A percentile compares a stretch with the other conserved stretches of the same genome.
Evolutionary conservation across 30 jellyfish, hydroid and myxozoan species (phyloP).

Genomic region (Hydra vulgaris): DNA sequence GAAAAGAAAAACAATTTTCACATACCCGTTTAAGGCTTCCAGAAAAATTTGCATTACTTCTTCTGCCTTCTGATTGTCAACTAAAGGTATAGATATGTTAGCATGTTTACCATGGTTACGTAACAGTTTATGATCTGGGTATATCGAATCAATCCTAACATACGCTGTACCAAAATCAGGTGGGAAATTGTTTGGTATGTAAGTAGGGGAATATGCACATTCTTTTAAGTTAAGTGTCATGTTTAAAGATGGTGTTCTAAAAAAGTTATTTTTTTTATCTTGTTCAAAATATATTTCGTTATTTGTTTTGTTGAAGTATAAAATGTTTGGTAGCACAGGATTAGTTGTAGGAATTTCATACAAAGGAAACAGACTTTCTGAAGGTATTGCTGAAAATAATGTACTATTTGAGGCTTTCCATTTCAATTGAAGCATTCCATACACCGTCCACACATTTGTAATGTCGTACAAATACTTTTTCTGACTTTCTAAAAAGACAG

Average conservation of each 20-base stretch:
- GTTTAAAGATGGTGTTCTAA: background rate
- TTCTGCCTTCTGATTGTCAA: slow-evolving; percentile 12
- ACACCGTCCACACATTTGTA: background rate
- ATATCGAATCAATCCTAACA: slow-evolving; percentile 37
- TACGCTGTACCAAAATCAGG: slow-evolving; percentile 33
- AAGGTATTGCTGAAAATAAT: slow-evolving; percentile 1
- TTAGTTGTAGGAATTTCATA: background rate
- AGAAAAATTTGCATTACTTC: slow-evolving; percentile 2
- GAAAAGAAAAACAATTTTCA: background rate
- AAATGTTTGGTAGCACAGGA: slow-evolving; percentile 26
- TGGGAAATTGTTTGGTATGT: slow-evolving; percentile 12
- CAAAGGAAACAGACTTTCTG: slow-evolving; percentile 17
- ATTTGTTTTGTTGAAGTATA: slow-evolving; percentile 1
- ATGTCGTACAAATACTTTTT: slow-evolving; percentile 20
- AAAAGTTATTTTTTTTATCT: background rate
- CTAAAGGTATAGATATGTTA: background rate
- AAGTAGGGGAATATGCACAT: slow-evolving; percentile 45
- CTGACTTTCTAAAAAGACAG: background rate
- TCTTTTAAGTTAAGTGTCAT: slow-evolving; percentile 4
- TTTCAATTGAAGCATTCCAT: slow-evolving; percentile 15
- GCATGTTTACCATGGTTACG: slow-evolving; percentile 13
- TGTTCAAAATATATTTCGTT: background rate
- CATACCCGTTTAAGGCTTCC: slow-evolving; percentile 18
- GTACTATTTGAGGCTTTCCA: slow-evolving; percentile 6
- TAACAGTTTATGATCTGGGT: slow-evolving; percentile 34